Percentiles rank a stretch among this genome's conserved stretches.
These are phyloP conservation scores for Egretta garzetta DNA, from an alignment of 2,113 vertebrate genomes.

Conservation along the genomic window DNA sequence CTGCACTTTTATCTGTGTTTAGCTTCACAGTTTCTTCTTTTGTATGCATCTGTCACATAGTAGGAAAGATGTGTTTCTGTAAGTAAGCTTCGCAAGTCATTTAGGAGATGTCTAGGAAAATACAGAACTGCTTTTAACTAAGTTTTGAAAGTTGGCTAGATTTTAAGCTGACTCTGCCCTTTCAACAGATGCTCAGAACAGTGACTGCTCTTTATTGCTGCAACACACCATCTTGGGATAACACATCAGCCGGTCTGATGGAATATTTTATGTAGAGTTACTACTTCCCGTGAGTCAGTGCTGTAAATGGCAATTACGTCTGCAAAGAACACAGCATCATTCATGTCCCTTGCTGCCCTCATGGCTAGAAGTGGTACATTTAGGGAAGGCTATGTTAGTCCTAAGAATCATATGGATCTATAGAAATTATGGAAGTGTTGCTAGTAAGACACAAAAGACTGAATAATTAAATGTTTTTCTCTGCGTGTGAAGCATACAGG, in stretches of 20 bases:
- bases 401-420: not conserved
- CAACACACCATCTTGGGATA: not conserved
- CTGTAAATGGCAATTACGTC: not conserved
- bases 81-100: not conserved
- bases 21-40: not conserved
- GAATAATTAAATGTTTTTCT: not conserved
- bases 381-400: not conserved
- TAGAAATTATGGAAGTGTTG: not conserved
- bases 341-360: not conserved
- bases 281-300: not conserved
- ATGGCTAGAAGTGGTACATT: not conserved
- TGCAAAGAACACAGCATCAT: not conserved
- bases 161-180: conserved; percentile 10
- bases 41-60: not conserved
- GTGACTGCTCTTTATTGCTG: not conserved
- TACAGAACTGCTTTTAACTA: not conserved
- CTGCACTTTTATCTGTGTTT: not conserved
- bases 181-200: not conserved
- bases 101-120: not conserved
- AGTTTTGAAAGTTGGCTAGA: not conserved
- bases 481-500: not conserved
- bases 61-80: not conserved
- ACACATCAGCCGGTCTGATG: not conserved
- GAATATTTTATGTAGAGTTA: not conserved
- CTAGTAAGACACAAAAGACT: not conserved